Base-by-base conservation (phyloP, 2,113 vertebrate species). In the Cromileptes altivelis region DNA sequence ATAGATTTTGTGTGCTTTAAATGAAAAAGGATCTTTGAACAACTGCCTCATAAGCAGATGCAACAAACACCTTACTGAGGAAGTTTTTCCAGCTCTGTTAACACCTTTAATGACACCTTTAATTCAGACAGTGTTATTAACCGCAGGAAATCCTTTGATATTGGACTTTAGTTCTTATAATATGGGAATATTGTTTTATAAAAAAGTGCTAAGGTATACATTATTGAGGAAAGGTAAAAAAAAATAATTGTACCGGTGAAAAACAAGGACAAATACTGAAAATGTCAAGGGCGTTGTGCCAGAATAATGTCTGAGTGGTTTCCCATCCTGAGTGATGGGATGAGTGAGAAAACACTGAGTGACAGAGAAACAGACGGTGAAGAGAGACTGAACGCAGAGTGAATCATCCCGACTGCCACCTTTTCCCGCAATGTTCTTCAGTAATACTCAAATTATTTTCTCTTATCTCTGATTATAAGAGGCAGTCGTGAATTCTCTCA, bases 251-350 rank as follows among this genome's bases (percentile, higher is more conserved):
- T 4, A 30, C 37, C 9, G 49, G 2, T 62, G 72, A 84, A 88
- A 80, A 89, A 70, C 37, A 53, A 47, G 37, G 75, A 75, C n/a
- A 73, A 72, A 81, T 40, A 58, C 70, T 65, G 63, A 85, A 87
- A 91, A 89, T 88, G 86, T 89, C 88, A 90, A 83, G 86, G 85
- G 84, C 83, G 56, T 65, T 53, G 21, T 88, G 81, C 63, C 84
- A 77, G 61, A 85, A 55, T 81, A 58, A 62, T 64, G 74, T 57
- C 79, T 80, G 84, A 90, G 87, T 80, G 79, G 27, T 80, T 85
- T 85, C 70, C 65, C 52, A 19, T 65, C 56, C 73, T 85, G 80
- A 92, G 78, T 77, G 77, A 89, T 76, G 78, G 58, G 33, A 80
- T 52, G 82, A 81, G 73, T 61, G 75, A 86, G 68, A 90, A 88